Conservation (phyloP, 2,888 invertebrate genomes). For the Lycaena phlaeas region DNA sequence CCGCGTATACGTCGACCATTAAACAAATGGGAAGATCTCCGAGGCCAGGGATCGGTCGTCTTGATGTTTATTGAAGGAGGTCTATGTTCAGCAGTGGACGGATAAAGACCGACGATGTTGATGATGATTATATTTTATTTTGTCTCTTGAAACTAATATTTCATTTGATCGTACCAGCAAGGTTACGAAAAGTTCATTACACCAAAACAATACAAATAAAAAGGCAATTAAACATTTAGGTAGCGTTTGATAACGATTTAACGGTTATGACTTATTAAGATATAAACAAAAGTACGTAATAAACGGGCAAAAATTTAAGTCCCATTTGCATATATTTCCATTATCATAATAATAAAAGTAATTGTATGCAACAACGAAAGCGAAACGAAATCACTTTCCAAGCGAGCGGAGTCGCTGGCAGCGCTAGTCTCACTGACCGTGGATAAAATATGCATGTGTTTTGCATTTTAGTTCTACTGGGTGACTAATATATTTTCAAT, state of each 20-base stretch:
- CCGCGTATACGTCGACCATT: too few species aligned
- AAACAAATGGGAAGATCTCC: too few species aligned
- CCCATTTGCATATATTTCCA: slow-evolving; percentile 6
- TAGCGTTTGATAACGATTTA: slow-evolving; percentile 1
- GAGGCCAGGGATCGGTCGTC: too few species aligned
- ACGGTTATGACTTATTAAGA: slow-evolving; percentile 5
- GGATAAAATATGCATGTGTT: slow-evolving; percentile 7
- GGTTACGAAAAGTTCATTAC: neutral
- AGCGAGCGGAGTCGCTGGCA: slow-evolving; percentile 7
- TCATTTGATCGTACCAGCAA: too few species aligned
- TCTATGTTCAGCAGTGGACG: too few species aligned
- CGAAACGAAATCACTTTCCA: slow-evolving; percentile 11
- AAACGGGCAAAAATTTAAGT: too few species aligned
- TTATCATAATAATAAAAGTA: slow-evolving; percentile 8
- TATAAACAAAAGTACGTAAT: slow-evolving; percentile 1
- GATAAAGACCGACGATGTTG: too few species aligned
- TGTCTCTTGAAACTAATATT: too few species aligned
- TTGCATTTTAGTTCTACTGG: neutral
- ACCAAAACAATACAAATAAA: neutral
- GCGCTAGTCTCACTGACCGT: neutral
- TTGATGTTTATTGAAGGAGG: too few species aligned
- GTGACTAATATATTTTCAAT: neutral
- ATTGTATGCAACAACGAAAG: slow-evolving; percentile 11
- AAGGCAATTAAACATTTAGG: neutral
- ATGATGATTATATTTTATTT: too few species aligned